phyloP scores from a whole-genome alignment of 2,888 invertebrate species.

The Drosophila pseudotalamancana region DNA sequence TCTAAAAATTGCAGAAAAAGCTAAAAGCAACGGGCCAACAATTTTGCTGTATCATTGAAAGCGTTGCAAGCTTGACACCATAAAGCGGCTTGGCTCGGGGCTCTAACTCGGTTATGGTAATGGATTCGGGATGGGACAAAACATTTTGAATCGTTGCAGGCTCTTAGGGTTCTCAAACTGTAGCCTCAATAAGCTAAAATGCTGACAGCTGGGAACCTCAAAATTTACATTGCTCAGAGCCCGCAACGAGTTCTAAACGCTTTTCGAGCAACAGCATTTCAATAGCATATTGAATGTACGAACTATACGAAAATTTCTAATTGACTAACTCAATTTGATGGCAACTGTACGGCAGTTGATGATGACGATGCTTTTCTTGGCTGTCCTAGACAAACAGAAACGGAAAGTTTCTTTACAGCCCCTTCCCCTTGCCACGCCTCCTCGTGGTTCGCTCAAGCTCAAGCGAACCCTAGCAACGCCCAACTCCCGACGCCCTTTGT shows the following conservation, averaged over 20 bases:
- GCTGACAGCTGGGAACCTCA: constrained; percentile 49
- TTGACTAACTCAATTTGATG: constrained; percentile 75
- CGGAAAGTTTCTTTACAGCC: constrained; percentile 9
- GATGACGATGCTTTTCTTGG: constrained; percentile 39
- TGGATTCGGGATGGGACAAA: constrained; percentile 16
- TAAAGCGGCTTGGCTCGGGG: constrained; percentile 35
- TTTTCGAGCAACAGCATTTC: constrained; percentile 28
- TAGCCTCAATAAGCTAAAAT: constrained; percentile 20
- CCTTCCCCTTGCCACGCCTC: neutral
- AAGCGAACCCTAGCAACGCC: neutral
- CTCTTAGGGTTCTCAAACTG: constrained; percentile 22
- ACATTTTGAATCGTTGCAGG: constrained; percentile 33
- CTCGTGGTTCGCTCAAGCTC: no score
- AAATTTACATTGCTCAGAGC: constrained; percentile 49
- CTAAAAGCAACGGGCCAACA: constrained; percentile 34
- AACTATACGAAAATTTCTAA: constrained; percentile 66
- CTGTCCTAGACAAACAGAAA: constrained; percentile 38
- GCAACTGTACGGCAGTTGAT: constrained; percentile 28
- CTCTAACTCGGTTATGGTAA: constrained; percentile 31
- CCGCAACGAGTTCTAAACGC: constrained; percentile 24
- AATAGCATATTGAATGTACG: constrained; percentile 61
- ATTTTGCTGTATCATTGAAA: constrained; percentile 62
- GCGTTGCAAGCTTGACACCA: constrained; percentile 52
- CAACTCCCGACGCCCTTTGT: no score
- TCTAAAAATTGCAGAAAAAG: constrained; percentile 33